Evolutionary conservation across 2,113 vertebrate genomes (phyloP), one percentile per base, ranked within the genome.

Genomic region (Apeltes quadracus): DNA sequence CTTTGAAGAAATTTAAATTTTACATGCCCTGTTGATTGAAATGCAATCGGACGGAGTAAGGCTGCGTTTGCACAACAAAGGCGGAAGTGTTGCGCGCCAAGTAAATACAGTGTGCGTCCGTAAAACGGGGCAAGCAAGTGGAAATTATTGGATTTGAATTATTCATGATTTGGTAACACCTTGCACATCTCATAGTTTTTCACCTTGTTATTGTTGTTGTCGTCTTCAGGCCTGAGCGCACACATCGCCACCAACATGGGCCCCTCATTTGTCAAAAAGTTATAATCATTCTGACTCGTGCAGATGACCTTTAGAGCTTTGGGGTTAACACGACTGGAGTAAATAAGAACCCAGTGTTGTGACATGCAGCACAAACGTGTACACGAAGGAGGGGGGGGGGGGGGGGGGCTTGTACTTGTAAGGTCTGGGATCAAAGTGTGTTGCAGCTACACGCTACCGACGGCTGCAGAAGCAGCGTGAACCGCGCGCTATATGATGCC

Each of bases 1-100:
- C 86, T 92, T 91, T 91, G 87, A 91, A 88, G 87, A 92, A 83
- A 84, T 85, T 64, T 84, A 59, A 86, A 87, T 89, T 76, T 79
- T 63, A 84, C 81, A 76, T 79, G 69, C 51, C 59, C 56, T 81
- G 68, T 78, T 79, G 77, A 86, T 84, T 90, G 80, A 82, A 90
- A 91, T 75, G 83, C 82, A 90, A 86, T 90, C 85, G 90, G 85
- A 77, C 78, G 58, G 76, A 83, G 84, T 72, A 72, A 64, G 81
- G 65, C 75, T 74, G 73, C 66, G 72, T 84, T 75, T 76, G 73
- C 87, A 89, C 84, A 87, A 88, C 90, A 92, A 86, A 87, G 83
- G 70, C 3, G 55, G 61, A 58, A 36, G 56, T 53, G 74, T 59
- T 80, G 72, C 3, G 58, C 22, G 69, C 56, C 41, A 6, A 72